Conservation (phyloP, 2,113 vertebrate species). For the Tetrao urogallus region DNA sequence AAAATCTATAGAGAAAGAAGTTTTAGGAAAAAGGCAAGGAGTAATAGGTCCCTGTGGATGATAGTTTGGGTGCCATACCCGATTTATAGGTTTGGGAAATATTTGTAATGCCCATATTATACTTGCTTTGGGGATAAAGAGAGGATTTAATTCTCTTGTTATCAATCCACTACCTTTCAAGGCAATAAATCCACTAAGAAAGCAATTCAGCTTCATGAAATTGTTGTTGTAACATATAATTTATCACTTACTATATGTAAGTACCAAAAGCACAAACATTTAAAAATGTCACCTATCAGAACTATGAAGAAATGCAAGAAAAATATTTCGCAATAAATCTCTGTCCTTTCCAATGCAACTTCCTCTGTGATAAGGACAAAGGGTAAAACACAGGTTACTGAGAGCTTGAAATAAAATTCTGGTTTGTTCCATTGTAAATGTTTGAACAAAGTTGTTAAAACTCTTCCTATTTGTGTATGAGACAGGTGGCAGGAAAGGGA, state of each 20-base stretch:
- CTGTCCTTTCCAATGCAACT: slow-evolving; percentile 39
- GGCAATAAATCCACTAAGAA: slow-evolving; percentile 71
- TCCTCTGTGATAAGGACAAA: slow-evolving; percentile 43
- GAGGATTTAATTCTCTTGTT: slow-evolving; percentile 61
- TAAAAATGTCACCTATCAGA: slow-evolving; percentile 68
- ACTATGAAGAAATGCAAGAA: slow-evolving; percentile 67
- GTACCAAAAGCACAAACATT: slow-evolving; percentile 69
- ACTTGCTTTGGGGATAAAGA: slow-evolving; percentile 65
- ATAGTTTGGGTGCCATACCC: background rate
- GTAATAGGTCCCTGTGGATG: background rate
- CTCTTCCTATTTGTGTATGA: slow-evolving; percentile 34
- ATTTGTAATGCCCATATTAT: slow-evolving; percentile 11
- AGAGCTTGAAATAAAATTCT: slow-evolving; percentile 31
- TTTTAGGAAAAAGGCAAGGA: background rate
- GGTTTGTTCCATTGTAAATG: slow-evolving; percentile 33
- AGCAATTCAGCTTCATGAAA: slow-evolving; percentile 68
- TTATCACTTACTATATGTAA: slow-evolving; percentile 74
- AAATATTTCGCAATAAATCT: slow-evolving; percentile 69
- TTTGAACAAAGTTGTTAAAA: slow-evolving; percentile 24
- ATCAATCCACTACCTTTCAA: slow-evolving; percentile 76
- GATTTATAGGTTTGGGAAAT: slow-evolving; percentile 31
- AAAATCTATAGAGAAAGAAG: background rate
- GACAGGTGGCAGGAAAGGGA: background rate
- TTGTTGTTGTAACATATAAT: slow-evolving; percentile 70
- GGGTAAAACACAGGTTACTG: slow-evolving; percentile 1